Evolutionary conservation across 2,113 vertebrate species (phyloP).

Genomic region (Myrmecobius fasciatus): DNA sequence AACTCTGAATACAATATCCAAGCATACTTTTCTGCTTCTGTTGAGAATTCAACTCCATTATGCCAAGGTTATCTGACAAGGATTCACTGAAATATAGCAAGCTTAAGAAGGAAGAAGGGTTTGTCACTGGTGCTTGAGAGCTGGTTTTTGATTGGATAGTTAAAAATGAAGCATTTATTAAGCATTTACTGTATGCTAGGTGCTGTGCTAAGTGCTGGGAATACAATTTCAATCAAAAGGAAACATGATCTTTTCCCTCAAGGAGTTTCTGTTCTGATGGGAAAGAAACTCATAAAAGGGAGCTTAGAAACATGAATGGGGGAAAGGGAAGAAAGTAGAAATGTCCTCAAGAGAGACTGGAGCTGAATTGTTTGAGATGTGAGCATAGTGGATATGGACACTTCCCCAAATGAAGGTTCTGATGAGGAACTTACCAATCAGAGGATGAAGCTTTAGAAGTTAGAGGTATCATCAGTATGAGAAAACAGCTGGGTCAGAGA

Average conservation of each 20-base stretch:
- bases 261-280: background rate
- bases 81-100: background rate
- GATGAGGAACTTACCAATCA: background rate
- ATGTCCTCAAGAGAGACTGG: background rate
- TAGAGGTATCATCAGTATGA: background rate
- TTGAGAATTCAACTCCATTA: background rate
- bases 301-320: background rate
- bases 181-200: background rate
- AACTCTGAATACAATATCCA: background rate
- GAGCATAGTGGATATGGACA: background rate
- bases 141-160: background rate
- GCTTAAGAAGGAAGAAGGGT: background rate
- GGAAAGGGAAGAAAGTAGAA: background rate
- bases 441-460: background rate
- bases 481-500: background rate
- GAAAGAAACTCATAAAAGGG: background rate
- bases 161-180: background rate
- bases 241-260: background rate
- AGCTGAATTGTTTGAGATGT: background rate
- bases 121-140: background rate
- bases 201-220: background rate
- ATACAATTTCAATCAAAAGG: background rate
- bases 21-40: background rate
- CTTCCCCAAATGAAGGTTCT: background rate
- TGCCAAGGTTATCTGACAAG: background rate